Percentiles rank a stretch among this genome's conserved stretches.
Evolutionary conservation across 2,113 vertebrate species (phyloP).

Genomic region (Mugil cephalus): DNA sequence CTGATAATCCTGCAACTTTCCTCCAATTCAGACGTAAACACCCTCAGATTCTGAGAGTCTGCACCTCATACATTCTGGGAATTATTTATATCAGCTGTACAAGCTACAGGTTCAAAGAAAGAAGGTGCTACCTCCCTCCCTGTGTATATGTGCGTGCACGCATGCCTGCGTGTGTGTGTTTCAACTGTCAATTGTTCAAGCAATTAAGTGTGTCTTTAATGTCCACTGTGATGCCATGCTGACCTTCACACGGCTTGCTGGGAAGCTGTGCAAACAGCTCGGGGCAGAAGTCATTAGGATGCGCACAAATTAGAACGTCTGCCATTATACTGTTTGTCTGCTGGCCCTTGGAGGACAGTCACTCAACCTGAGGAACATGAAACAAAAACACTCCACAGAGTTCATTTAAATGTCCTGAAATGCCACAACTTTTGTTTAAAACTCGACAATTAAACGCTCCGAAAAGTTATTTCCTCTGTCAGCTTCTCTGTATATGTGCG

Average conservation of each 20-base stretch:
- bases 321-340: slow-evolving; percentile 54
- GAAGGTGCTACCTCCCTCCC: neutral
- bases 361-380: slow-evolving; percentile 53
- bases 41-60: too few relatives aligned
- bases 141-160: neutral
- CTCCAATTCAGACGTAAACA: too few relatives aligned
- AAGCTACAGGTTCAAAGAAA: slow-evolving; percentile 1
- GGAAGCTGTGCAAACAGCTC: slow-evolving; percentile 59
- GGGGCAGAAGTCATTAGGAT: slow-evolving; percentile 61
- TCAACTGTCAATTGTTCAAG: slow-evolving; percentile 39
- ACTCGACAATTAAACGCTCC: neutral
- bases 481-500: neutral
- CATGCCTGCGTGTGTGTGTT: neutral
- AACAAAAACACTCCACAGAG: slow-evolving; percentile 41
- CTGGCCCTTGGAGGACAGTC: slow-evolving; percentile 24
- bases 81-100: neutral
- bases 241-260: slow-evolving; percentile 68
- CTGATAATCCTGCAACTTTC: too few relatives aligned
- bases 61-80: too few relatives aligned
- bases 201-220: slow-evolving; percentile 48
- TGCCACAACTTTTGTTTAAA: slow-evolving; percentile 14
- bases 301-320: slow-evolving; percentile 67
- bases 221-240: slow-evolving; percentile 54
- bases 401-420: slow-evolving; percentile 32
- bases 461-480: neutral